A percentile compares a stretch with the other conserved stretches of the same genome.
These are phyloP conservation scores for Pandemis cinnamomeana DNA, from an alignment of 2,888 invertebrate species.

Conservation along the genomic window DNA sequence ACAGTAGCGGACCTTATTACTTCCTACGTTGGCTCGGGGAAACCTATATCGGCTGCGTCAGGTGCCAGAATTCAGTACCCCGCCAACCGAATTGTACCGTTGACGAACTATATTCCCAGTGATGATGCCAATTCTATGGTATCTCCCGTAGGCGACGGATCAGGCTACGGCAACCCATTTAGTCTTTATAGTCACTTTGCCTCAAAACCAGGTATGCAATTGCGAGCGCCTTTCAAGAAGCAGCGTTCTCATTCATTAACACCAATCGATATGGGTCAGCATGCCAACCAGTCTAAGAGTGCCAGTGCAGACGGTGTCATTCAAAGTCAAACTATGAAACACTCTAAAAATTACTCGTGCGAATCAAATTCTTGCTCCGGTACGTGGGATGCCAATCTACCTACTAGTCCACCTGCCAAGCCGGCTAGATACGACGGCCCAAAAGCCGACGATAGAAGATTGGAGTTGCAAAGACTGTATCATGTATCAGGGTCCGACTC, in stretches of 20 bases:
- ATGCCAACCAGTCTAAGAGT: constrained; percentile 83
- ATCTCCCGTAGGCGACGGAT: constrained; percentile 68
- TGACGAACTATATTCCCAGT: constrained; percentile 86
- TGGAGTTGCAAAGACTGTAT: constrained; percentile 87
- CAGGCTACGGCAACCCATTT: constrained; percentile 72
- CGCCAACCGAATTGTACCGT: constrained; percentile 91
- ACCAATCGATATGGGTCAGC: constrained; percentile 83
- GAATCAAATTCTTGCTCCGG: constrained; percentile 80
- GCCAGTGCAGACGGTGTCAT: constrained; percentile 89
- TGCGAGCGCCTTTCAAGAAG: constrained; percentile 74
- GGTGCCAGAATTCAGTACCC: constrained; percentile 95
- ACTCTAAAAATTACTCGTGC: constrained; percentile 73
- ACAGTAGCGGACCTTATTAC: constrained; percentile 97
- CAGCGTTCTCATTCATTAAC: constrained; percentile 93
- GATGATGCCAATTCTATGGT: constrained; percentile 68
- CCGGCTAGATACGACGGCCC: constrained; percentile 83
- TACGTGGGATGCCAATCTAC: constrained; percentile 80
- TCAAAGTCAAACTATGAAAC: constrained; percentile 77
- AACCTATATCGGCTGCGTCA: constrained; percentile 94
- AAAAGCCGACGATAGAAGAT: constrained; percentile 85
- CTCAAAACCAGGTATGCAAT: constrained; percentile 71
- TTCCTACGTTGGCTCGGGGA: constrained; percentile 95
- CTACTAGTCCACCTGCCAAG: constrained; percentile 86
- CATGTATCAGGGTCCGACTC: constrained; percentile 95
- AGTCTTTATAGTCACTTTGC: constrained; percentile 81